Evolutionary conservation across 2,113 vertebrate species (phyloP), one percentile per base, ranked within the genome.

Genomic region (Vanacampus margaritifer): DNA sequence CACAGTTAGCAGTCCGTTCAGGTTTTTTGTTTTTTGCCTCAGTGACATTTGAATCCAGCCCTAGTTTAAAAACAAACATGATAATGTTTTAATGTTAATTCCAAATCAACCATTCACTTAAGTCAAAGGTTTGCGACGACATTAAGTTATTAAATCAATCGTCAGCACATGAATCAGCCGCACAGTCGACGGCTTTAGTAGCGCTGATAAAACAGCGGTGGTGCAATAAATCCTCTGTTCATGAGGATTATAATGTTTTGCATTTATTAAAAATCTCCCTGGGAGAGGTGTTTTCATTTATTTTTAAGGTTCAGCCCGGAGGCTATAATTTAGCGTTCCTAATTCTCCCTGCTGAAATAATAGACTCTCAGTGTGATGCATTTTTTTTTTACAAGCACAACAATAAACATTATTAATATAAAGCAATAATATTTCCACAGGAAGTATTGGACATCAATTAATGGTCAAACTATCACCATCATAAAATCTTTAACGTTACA

Each of bases 1-100:
- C 39, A 2, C 8, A 1, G 0, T 10, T 10, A 9, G 8, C 1
- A 12, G 11, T 11, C 10, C 10, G 2, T 13, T 41, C 10, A 1
- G 37, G 0, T 10, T 5, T 11, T 12, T 12, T 6, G 11, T 48
- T 48, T 1, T 48, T 19, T 8, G 5, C n/a, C n/a, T 8, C 12
- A 16, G 23, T 26, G 51, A 26, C 10, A 10, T 28, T 5, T 13
- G 11, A 54, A n/a, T 54, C 53, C 24, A 12, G 21, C n/a, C 23
- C 2, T 13, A 2, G n/a, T 8, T 5, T 16, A 2, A 28, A 57
- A 57, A 57, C 54, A 13, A 5, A 57, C 54, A 57, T 17, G 6
- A 17, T 28, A 57, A 57, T 17, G 6, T 26, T 57, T 32, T 28
- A 28, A 57, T 32, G 54, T 28, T 28, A 14, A 28, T 57, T 32